Base-by-base conservation (phyloP, 2,113 vertebrate genomes). In the Ochotona curzoniae region DNA sequence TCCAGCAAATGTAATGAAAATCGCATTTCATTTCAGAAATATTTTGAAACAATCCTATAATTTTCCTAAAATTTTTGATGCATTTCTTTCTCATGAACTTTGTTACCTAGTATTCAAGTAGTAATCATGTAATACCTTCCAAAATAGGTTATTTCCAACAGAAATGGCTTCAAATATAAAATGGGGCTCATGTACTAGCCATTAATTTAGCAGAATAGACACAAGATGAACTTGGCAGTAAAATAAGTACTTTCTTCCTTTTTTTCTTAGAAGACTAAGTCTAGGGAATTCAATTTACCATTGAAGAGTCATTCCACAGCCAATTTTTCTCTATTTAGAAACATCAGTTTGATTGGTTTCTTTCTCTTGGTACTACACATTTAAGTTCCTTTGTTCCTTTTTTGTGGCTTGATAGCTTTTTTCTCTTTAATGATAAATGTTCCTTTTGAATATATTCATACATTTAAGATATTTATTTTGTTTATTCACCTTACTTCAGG, bases 101-200 rank as follows among this genome's bases (percentile, higher is more conserved):
- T 83, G 93, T 91, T 93, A 97, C 75, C 80, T 80, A 90, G 28
- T 67, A 96, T 96, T 98, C 0, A 0, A 95, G 71, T 51, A 84
- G 14, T 92, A 97, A 96, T 93, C 96, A 92, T 57, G 47, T 49
- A 57, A 89, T 91, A 95, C 89, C 93, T 67, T 81, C 84, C 93
- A 82, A 97, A 97, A 97, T 95, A 97, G 47, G 63, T 97, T 97
- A 96, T 94, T 96, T 97, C 88, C 96, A 90, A 93, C 74, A 96
- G 69, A 97, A 97, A 97, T 94, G 93, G 88, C 83, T 96, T 94
- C 75, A 90, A 70, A 96, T 93, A 57, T 96, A 90, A 96, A 95
- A 96, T 30, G 92, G 69, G 75, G 61, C 95, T 97, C 90, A 90
- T 35, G 76, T 96, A 93, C 83, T 94, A 66, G 91, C 54, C 69